Evolutionary conservation across 1,140 invertebrate genomes (phyloP).

Genomic region (Arctopsyche grandis): DNA sequence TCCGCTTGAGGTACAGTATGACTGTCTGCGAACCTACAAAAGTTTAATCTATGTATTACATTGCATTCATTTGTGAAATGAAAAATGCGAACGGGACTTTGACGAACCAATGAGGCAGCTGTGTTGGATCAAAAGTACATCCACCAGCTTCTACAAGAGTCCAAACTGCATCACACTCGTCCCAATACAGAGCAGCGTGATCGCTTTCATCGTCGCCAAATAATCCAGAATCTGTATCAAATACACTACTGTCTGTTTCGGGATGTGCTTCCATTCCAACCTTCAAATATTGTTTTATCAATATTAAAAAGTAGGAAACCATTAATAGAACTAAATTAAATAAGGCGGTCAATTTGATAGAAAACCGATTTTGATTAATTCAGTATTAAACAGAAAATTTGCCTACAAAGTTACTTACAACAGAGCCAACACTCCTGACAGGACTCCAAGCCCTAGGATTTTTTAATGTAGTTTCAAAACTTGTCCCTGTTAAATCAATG

Average conservation of each 20-base stretch:
- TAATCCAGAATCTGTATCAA: constrained; percentile 80
- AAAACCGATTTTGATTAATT: neutral
- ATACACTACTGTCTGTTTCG: constrained; percentile 81
- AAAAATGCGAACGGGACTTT: constrained; percentile 11
- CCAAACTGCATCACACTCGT: constrained; percentile 81
- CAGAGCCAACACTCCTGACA: constrained; percentile 82
- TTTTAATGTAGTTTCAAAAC: constrained; percentile 73
- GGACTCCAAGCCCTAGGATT: constrained; percentile 86
- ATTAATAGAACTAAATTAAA: neutral
- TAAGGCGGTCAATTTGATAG: neutral
- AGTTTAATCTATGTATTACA: neutral
- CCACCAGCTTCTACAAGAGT: constrained; percentile 82
- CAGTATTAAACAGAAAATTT: neutral
- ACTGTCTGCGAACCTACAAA: constrained; percentile 67
- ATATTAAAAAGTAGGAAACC: neutral
- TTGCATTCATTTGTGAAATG: neutral
- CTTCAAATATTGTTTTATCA: constrained; percentile 51
- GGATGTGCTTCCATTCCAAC: constrained; percentile 80
- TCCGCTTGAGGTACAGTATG: constrained; percentile 70
- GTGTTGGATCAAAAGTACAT: constrained; percentile 73
- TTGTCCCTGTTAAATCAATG: constrained; percentile 71
- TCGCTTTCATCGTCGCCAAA: constrained; percentile 80
- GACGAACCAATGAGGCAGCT: constrained; percentile 77
- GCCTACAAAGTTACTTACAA: constrained; percentile 61
- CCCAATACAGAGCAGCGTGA: constrained; percentile 74